Percentiles rank a stretch among this genome's conserved stretches.
Evolutionary conservation across 2,113 vertebrate genomes (phyloP).

Genomic region (Hemiscyllium ocellatum): DNA sequence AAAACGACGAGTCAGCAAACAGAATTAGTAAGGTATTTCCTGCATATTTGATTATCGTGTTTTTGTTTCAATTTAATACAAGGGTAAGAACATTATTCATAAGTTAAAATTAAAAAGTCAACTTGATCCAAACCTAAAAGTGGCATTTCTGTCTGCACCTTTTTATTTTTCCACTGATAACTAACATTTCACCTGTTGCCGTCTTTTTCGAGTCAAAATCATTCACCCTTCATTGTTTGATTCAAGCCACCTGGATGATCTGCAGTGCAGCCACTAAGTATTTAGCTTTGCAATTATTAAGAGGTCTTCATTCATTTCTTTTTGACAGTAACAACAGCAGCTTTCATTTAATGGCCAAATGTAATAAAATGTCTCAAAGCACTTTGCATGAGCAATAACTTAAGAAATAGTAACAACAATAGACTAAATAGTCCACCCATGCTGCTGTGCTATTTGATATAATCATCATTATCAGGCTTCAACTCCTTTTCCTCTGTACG

Average conservation of each 20-base stretch:
- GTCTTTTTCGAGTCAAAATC: background rate
- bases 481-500: background rate
- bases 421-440: background rate
- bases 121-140: background rate
- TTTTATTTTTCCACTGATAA: background rate
- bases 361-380: background rate
- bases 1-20: background rate
- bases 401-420: background rate
- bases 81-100: background rate
- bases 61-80: background rate
- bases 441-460: background rate
- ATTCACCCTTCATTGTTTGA: background rate
- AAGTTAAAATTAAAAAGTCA: background rate
- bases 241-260: background rate
- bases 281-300: background rate
- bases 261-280: background rate
- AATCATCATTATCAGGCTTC: background rate
- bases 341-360: background rate
- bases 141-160: background rate
- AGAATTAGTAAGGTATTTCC: background rate
- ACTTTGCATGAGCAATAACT: background rate
- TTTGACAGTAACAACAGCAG: background rate
- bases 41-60: background rate
- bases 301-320: background rate
- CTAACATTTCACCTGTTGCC: background rate